phyloP scores from a whole-genome alignment of 1,140 invertebrate species.

The Cherax destructor region DNA sequence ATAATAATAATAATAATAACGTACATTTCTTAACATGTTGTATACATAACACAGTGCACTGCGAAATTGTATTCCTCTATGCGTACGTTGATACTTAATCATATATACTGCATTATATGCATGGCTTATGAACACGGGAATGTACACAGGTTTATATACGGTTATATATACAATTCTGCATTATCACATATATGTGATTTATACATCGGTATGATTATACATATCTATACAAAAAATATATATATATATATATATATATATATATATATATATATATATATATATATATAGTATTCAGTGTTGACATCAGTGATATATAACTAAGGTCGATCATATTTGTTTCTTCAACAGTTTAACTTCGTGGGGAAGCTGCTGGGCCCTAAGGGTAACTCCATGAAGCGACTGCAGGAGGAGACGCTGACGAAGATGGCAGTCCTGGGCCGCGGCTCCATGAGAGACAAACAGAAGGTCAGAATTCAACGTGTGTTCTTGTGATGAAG shows the following conservation, averaged over 20 bases:
- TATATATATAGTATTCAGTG: background rate
- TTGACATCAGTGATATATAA: background rate
- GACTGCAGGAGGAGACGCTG: conserved; percentile 94
- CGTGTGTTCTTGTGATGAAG: no score
- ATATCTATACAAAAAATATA: background rate
- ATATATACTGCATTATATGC: no score
- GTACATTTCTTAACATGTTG: no score
- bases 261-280: conserved; percentile 12
- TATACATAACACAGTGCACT: no score
- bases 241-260: conserved; percentile 8
- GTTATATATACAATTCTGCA: background rate
- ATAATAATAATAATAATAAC: no score
- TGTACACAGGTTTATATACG: background rate
- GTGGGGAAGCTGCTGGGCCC: conserved; percentile 95
- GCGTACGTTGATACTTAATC: no score
- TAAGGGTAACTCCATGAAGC: conserved; percentile 93
- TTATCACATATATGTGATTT: background rate
- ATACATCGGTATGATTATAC: background rate
- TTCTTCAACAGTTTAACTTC: conserved; percentile 88
- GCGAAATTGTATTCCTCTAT: no score
- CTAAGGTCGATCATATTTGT: background rate
- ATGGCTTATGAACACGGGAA: background rate
- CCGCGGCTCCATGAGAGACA: conserved; percentile 95
- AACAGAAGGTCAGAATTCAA: conserved; percentile 82
- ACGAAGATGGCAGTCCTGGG: conserved; percentile 97